Evolutionary conservation across 1,140 invertebrate species (phyloP).

Genomic region (Thaumetopoea pityocampa): DNA sequence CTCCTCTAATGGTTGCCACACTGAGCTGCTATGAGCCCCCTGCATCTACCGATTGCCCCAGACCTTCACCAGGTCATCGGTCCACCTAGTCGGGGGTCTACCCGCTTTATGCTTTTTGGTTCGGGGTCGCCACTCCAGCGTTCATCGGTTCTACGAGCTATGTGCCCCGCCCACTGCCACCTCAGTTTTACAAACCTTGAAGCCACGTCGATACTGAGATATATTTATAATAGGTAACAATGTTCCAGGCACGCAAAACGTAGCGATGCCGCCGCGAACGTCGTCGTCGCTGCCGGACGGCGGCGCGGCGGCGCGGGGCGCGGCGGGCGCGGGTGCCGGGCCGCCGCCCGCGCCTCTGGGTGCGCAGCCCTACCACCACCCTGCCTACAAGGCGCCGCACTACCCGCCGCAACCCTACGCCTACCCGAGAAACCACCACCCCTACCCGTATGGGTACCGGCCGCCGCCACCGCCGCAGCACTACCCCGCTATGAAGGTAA

Average conservation of each 20-base stretch:
- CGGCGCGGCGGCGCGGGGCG: conserved; percentile 85
- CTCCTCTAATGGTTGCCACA: too few species aligned
- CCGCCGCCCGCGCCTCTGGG: conserved; percentile 78
- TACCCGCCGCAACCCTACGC: conserved; percentile 75
- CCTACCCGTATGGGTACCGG: too few species aligned
- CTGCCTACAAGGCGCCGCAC: conserved; percentile 72
- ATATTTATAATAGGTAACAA: conserved; percentile 1
- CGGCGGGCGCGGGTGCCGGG: conserved; percentile 73
- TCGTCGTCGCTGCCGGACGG: conserved; percentile 92
- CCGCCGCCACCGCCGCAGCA: conserved; percentile 54
- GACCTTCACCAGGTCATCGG: too few species aligned
- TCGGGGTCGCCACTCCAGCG: too few species aligned
- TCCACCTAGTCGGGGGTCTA: too few species aligned
- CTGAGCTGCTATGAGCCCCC: too few species aligned
- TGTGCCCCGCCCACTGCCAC: too few species aligned
- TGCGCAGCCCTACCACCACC: conserved; percentile 46
- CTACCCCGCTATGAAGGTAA: conserved; percentile 55
- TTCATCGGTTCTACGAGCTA: too few species aligned
- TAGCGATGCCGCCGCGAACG: conserved; percentile 93
- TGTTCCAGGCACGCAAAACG: conserved; percentile 89
- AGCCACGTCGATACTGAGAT: not conserved
- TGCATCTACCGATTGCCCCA: too few species aligned
- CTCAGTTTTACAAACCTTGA: not conserved
- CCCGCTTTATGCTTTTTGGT: too few species aligned
- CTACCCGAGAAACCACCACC: too few species aligned